Percentiles rank a stretch among this genome's conserved stretches.
These are phyloP conservation scores for Sphaerophoria rueppellii DNA, from an alignment of 2,888 invertebrate genomes.

Conservation along the genomic window DNA sequence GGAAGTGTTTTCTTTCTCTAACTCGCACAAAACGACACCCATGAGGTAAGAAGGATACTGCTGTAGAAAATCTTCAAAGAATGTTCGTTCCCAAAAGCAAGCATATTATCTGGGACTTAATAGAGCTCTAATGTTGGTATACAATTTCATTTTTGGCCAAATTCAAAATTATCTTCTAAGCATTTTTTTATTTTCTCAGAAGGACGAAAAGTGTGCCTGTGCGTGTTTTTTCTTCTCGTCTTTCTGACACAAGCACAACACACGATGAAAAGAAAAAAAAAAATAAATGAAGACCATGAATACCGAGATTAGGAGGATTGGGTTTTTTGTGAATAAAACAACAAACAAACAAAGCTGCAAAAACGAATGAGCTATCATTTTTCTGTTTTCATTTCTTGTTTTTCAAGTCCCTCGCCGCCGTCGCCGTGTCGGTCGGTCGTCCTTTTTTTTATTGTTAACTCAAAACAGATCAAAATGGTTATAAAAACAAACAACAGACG, in stretches of 20 bases:
- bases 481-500: conserved; percentile 14
- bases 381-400: not conserved
- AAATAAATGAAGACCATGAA: not conserved
- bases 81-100: not conserved
- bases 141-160: not conserved
- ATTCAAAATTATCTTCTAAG: not conserved
- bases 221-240: not conserved
- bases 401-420: too few relatives aligned
- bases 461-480: not conserved
- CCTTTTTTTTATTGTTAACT: not conserved
- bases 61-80: not conserved
- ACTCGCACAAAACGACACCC: not conserved
- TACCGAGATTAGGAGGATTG: not conserved
- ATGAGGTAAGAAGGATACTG: too few relatives aligned
- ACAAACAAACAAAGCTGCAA: not conserved
- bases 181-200: not conserved
- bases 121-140: not conserved
- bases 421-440: too few relatives aligned
- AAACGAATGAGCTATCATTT: not conserved
- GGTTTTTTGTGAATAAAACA: not conserved
- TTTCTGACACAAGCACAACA: not conserved
- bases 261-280: not conserved
- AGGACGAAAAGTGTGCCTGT: not conserved
- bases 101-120: not conserved
- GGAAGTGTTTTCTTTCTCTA: not conserved